Base-by-base conservation (phyloP, 2,888 invertebrate species). In the Euzophera pinguis region DNA sequence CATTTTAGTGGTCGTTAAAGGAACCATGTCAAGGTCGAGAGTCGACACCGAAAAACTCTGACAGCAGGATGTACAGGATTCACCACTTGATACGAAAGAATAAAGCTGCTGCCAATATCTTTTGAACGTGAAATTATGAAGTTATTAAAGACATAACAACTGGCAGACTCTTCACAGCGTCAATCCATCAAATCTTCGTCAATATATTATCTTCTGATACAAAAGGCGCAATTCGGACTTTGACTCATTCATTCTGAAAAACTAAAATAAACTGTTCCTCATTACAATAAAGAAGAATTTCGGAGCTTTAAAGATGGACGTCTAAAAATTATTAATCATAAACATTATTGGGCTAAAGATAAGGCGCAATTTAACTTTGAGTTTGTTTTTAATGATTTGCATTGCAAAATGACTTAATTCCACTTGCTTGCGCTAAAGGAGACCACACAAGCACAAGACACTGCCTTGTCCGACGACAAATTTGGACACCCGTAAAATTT, bases 341-440 rank as follows among this genome's bases (percentile, higher is more conserved):
- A 5, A 2, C 22, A 22, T 22, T 22, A 22, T 22, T 22, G 22
- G 5, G 22, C 5, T 22, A 22, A 22, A 22, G 22, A 27, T 29
- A 43, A 13, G 13, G 29, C 29, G 7, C 22, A 22, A 22, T 22
- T 22, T 22, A 22, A 22, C 22, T 3, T 5, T n/a, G n/a, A n/a
- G 3, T 22, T 22, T 22, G 22, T 22, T 22, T 22, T 22, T 22
- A 22, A 22, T 22, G 22, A 79, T 79, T 79, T 76, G 74, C 76
- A 78, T 81, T 69, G 72, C 67, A 73, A 77, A 81, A 81, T 81
- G 76, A 76, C 81, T 78, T 78, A 78, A 81, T 81, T 68, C 65
- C 57, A 59, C 63, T 62, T 64, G 60, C 60, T 60, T 63, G 50
- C 47, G 41, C 47, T 41, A 52, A 50, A 53, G 58, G 60, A 55